Percentiles rank a stretch among this genome's conserved stretches.
phyloP scores from a whole-genome alignment of 2,113 vertebrate genomes.

The Phoenicopterus ruber region DNA sequence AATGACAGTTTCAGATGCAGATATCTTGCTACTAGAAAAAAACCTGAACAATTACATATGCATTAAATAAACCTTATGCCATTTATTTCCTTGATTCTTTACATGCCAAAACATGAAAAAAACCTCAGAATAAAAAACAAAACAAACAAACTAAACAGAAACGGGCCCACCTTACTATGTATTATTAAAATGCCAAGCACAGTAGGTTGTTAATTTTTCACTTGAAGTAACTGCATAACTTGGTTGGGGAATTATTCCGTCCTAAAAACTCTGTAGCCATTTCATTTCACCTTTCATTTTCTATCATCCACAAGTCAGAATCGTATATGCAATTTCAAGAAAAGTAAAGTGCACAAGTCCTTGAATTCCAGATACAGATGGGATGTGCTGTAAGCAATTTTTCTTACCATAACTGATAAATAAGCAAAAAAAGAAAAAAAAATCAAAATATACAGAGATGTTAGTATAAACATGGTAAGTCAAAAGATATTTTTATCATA shows the following conservation, averaged over 20 bases:
- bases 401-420: background rate
- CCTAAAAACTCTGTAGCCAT: conserved; percentile 53
- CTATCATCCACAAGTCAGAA: conserved; percentile 46
- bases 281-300: conserved; percentile 67
- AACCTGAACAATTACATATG: background rate
- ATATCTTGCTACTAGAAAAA: background rate
- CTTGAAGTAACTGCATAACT: conserved; percentile 51
- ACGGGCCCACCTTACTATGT: background rate
- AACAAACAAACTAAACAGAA: background rate
- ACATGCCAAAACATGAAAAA: background rate
- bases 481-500: background rate
- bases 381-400: background rate
- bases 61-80: background rate
- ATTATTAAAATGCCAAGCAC: conserved; percentile 65
- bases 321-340: conserved; percentile 39
- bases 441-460: background rate
- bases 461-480: background rate
- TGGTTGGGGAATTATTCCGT: conserved; percentile 59
- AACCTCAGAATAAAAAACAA: background rate
- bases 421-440: background rate
- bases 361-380: conserved; percentile 34
- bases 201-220: conserved; percentile 68
- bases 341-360: conserved; percentile 33
- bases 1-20: background rate
- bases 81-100: background rate